phyloP scores from a whole-genome alignment of 2,797 vertebrate species.

The Propithecus perrieri region DNA sequence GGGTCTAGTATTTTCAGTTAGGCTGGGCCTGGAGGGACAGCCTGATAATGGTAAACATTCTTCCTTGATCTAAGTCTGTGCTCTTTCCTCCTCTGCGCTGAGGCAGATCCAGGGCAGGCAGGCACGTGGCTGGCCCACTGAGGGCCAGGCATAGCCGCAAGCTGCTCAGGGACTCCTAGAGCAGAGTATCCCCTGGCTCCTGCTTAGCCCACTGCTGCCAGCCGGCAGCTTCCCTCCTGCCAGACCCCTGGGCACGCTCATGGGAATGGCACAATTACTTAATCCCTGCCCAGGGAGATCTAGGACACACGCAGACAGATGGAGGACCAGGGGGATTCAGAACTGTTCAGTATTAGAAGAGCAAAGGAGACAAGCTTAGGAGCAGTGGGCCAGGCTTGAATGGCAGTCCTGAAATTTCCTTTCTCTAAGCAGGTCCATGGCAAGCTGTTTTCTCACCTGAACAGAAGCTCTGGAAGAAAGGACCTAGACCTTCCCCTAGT shows the following conservation, averaged over 20 bases:
- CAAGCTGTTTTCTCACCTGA: not conserved
- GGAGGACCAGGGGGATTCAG: conserved; percentile 62
- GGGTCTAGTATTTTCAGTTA: not conserved
- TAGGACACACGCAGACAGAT: conserved; percentile 67
- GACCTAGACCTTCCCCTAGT: not conserved
- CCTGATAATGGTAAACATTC: not conserved
- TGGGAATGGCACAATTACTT: conserved; percentile 62
- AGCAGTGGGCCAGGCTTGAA: not conserved
- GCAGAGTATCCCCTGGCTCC: conserved; percentile 72
- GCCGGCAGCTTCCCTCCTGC: conserved; percentile 66
- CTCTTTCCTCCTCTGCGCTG: not conserved
- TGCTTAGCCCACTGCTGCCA: conserved; percentile 71
- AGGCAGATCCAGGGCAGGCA: conserved; percentile 56
- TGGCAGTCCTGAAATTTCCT: not conserved
- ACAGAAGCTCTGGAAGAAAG: conserved; percentile 26
- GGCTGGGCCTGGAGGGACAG: not conserved
- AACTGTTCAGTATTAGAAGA: not conserved
- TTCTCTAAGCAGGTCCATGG: not conserved
- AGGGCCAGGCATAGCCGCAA: conserved; percentile 57
- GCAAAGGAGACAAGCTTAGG: not conserved
- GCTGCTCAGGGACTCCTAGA: conserved; percentile 65
- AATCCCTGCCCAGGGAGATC: conserved; percentile 65
- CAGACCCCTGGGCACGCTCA: conserved; percentile 65
- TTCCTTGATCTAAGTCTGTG: not conserved
- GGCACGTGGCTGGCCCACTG: conserved; percentile 60